Evolutionary conservation across 2,113 vertebrate genomes (phyloP).

Genomic region (Pithys albifrons): DNA sequence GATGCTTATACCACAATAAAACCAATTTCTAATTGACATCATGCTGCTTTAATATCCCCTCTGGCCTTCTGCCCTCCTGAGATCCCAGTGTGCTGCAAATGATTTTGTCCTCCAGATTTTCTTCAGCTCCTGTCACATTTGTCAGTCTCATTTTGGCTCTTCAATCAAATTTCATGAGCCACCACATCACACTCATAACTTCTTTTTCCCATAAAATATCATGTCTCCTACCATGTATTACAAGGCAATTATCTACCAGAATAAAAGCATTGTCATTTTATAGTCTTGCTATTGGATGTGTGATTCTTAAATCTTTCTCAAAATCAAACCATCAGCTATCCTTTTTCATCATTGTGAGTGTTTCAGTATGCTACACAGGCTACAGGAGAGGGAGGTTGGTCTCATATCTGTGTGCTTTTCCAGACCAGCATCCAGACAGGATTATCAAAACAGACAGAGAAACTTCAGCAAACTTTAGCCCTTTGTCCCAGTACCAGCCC

Average conservation of each 20-base stretch:
- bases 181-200: neutral
- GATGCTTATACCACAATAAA: slow-evolving; percentile 18
- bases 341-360: neutral
- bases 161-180: neutral
- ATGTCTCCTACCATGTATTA: neutral
- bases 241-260: neutral
- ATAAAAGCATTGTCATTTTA: neutral
- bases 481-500: neutral
- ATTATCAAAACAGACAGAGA: neutral
- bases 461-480: neutral
- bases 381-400: neutral
- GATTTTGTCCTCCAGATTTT: slow-evolving; percentile 6
- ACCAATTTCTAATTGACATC: slow-evolving; percentile 40
- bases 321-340: neutral
- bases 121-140: neutral
- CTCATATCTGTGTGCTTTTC: neutral
- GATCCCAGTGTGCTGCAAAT: slow-evolving; percentile 14
- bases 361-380: neutral
- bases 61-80: slow-evolving; percentile 27
- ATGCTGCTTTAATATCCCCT: slow-evolving; percentile 33
- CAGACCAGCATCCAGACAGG: neutral
- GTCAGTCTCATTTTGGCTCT: neutral
- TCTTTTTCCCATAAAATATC: neutral
- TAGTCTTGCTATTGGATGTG: neutral
- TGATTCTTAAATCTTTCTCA: neutral